Conservation (phyloP, 2,797 vertebrate genomes). For the Notamacropus eugenii region DNA sequence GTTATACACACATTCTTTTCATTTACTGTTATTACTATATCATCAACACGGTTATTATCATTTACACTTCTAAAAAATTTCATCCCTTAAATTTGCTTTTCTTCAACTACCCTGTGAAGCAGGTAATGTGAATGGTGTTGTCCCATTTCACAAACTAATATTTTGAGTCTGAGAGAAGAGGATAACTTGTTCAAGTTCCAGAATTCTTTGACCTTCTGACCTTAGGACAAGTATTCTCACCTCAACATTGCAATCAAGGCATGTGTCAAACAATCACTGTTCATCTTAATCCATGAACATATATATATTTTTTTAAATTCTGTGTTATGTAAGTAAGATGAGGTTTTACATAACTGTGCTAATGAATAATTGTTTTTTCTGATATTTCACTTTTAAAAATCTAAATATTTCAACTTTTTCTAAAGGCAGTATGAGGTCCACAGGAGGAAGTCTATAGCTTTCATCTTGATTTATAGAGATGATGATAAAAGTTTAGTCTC, state of each 20-base stretch:
- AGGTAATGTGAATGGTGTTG: not conserved
- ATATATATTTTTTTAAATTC: conserved; percentile 6
- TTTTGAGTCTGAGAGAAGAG: not conserved
- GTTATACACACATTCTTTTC: not conserved
- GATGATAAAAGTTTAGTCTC: conserved; percentile 89
- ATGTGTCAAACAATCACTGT: conserved; percentile 42
- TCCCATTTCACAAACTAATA: not conserved
- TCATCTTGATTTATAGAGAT: conserved; percentile 89
- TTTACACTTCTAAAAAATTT: not conserved
- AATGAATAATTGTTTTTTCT: conserved; percentile 71
- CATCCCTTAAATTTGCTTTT: not conserved
- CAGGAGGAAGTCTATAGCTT: conserved; percentile 87
- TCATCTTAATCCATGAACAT: conserved; percentile 57
- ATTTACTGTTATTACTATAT: not conserved
- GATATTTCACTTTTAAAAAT: conserved; percentile 69
- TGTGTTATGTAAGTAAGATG: conserved; percentile 15
- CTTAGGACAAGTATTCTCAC: not conserved
- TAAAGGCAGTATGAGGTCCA: conserved; percentile 83
- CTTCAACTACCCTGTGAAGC: not conserved
- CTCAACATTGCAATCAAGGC: not conserved
- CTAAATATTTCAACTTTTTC: conserved; percentile 85
- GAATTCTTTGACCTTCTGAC: not conserved
- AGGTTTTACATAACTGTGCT: conserved; percentile 13
- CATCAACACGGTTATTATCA: not conserved
- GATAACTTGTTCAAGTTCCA: not conserved